Base-by-base conservation (phyloP, 2,888 invertebrate genomes). In the Ochropleura leucogaster region DNA sequence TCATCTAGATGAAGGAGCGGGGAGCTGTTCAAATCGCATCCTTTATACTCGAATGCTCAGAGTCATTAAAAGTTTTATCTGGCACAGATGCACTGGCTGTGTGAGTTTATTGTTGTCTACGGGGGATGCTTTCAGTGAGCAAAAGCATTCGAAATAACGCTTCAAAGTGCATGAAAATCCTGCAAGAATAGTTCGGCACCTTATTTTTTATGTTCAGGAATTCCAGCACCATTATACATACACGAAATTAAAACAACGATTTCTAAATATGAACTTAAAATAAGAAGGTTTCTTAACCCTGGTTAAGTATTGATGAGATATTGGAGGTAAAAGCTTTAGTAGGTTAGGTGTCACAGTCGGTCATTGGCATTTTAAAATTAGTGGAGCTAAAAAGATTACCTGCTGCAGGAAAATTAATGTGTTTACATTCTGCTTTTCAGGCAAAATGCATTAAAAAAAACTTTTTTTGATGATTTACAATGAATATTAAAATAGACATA, bases 41-140 rank as follows among this genome's bases (percentile, higher is more conserved):
- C 88, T 92, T 91, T 92, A 93, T 90, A 89, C 90, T 90, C 89
- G 88, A 89, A 89, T 91, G 88, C 90, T 87, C 88, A 83, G 83
- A 90, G 90, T 93, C 93, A 93, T 93, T 94, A 93, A 94, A 94
- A 93, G 89, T 94, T 94, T 93, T 92, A 92, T 93, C 92, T 90
- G 84, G 90, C 91, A 88, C 90, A 90, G 90, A 92, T 92, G 91
- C 93, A 92, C 89, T 91, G 85, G 88, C 88, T 87, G 87, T 86
- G 88, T 84, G 85, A 90, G 89, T 91, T 91, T 90, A 92, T 92
- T 91, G 94, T 90, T 92, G 89, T 82, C 91, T 91, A 86, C 91
- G 87, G 82, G 90, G 87, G 87, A 92, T 88, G 90, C 88, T 91
- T 90, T 89, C 86, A 88, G 86, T 89, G 88, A 88, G 90, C 88